These are phyloP conservation scores for Melanotaenia nigrans DNA, from an alignment of 2,797 vertebrate species.

Conservation along the genomic window DNA sequence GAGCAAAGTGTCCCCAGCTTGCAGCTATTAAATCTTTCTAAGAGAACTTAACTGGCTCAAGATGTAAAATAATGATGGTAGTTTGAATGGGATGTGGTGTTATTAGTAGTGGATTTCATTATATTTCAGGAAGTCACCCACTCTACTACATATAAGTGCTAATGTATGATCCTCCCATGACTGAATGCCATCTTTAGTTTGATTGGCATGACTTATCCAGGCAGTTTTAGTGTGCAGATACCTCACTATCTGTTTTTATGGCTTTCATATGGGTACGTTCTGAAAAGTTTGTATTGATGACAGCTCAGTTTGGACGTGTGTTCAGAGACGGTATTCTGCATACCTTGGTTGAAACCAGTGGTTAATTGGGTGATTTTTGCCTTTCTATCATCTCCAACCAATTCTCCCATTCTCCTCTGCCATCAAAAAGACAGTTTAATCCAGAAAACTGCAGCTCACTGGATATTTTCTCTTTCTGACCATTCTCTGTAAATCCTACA, in stretches of 20 bases:
- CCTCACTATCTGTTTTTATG: constrained; percentile 24
- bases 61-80: constrained; percentile 64
- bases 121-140: constrained; percentile 52
- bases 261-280: constrained; percentile 5
- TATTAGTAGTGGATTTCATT: constrained; percentile 56
- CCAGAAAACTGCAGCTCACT: no score
- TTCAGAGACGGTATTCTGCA: no score
- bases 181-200: constrained; percentile 39
- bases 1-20: constrained; percentile 62
- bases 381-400: no score
- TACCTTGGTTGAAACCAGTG: no score
- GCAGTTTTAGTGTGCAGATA: not conserved
- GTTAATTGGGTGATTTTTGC: no score
- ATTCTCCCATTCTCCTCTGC: no score
- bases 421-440: no score
- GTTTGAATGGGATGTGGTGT: constrained; percentile 49
- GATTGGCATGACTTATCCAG: constrained; percentile 16
- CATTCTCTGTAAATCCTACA: no score
- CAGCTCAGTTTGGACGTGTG: not conserved
- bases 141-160: constrained; percentile 31
- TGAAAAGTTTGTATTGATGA: constrained; percentile 1
- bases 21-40: constrained; percentile 60
- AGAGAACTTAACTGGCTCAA: constrained; percentile 61
- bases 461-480: no score
- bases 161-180: constrained; percentile 31